phyloP scores from a whole-genome alignment of 2,888 invertebrate genomes.

The Perithous albicinctus region DNA sequence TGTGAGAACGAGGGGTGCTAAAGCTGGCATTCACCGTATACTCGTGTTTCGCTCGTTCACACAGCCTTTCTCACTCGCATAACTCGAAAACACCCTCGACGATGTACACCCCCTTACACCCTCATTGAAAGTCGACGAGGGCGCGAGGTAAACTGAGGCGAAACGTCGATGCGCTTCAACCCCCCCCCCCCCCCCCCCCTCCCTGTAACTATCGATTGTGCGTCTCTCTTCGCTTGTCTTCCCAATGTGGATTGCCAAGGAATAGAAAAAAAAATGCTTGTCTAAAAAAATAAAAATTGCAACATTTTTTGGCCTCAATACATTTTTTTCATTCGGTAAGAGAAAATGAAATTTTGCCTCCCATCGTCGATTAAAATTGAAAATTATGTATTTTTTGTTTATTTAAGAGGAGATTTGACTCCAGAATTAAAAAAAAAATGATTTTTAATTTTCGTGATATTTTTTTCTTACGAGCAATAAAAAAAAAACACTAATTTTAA shows the following conservation, averaged over 20 bases:
- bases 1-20: constrained; percentile 46
- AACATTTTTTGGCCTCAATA: background rate
- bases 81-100: constrained; percentile 64
- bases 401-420: no score
- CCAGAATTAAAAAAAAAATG: no score
- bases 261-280: background rate
- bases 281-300: background rate
- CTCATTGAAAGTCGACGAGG: constrained; percentile 75
- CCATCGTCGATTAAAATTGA: no score
- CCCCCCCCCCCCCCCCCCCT: no score
- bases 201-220: constrained; percentile 56
- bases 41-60: constrained; percentile 44
- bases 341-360: no score
- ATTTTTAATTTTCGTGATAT: no score
- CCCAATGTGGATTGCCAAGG: background rate
- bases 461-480: no score
- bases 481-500: no score
- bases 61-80: constrained; percentile 43
- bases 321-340: no score
- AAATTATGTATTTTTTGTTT: no score
- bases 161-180: constrained; percentile 49
- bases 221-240: background rate
- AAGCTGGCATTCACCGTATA: constrained; percentile 44
- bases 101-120: constrained; percentile 66
- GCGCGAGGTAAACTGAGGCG: constrained; percentile 60